These are phyloP conservation scores for Trichonephila clavata DNA, from an alignment of 1,140 invertebrate genomes.

Conservation along the genomic window DNA sequence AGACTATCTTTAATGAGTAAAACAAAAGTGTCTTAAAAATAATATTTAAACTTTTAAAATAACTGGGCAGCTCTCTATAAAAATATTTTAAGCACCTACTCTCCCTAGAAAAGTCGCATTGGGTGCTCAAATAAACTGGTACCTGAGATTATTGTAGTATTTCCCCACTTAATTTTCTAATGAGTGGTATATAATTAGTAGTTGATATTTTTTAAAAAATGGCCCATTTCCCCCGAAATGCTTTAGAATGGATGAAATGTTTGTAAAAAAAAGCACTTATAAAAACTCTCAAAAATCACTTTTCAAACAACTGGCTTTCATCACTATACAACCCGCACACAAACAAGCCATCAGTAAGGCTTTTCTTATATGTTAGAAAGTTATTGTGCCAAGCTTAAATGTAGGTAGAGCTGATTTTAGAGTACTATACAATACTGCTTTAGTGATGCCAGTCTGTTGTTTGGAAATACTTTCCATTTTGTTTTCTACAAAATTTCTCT, in stretches of 20 bases:
- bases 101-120: neutral
- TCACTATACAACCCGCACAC: neutral
- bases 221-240: neutral
- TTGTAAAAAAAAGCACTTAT: neutral
- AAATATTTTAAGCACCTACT: slow-evolving; percentile 19
- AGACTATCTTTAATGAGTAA: neutral
- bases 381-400: too few species aligned
- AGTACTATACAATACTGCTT: neutral
- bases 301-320: slow-evolving; percentile 14
- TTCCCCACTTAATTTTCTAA: neutral
- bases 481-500: neutral
- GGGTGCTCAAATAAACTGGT: slow-evolving; percentile 57
- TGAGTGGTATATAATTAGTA: slow-evolving; percentile 32
- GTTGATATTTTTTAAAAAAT: slow-evolving; percentile 53
- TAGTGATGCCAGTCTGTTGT: neutral
- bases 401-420: neutral
- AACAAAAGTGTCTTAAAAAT: slow-evolving; percentile 13
- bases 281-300: neutral
- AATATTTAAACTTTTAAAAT: neutral
- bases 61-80: slow-evolving; percentile 40
- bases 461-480: neutral
- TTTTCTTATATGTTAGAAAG: neutral
- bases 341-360: neutral
- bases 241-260: neutral
- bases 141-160: slow-evolving; percentile 16